Percentiles rank a stretch among this genome's conserved stretches.
These are phyloP conservation scores for Orgyia antiqua DNA, from an alignment of 2,888 invertebrate genomes.

Conservation along the genomic window DNA sequence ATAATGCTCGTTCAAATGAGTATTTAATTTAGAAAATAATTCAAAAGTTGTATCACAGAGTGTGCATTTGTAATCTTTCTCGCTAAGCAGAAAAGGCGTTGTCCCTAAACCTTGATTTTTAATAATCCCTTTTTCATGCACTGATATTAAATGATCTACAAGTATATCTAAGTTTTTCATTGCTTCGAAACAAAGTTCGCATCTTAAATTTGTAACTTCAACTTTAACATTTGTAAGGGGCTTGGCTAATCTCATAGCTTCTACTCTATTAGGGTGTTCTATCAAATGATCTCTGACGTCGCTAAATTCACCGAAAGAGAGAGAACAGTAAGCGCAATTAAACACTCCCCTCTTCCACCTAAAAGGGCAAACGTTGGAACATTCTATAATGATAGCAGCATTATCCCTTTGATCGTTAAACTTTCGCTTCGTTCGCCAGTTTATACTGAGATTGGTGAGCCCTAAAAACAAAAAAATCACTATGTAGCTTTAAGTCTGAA, in stretches of 20 bases:
- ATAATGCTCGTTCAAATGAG: slow-evolving; percentile 60
- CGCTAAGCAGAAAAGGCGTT: slow-evolving; percentile 44
- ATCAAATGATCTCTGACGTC: slow-evolving; percentile 42
- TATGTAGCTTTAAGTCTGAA: slow-evolving; percentile 28
- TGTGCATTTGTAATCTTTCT: slow-evolving; percentile 43
- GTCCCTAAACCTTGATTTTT: slow-evolving; percentile 47
- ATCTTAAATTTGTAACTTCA: slow-evolving; percentile 51
- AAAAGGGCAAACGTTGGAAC: slow-evolving; percentile 62
- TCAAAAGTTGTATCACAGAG: slow-evolving; percentile 49
- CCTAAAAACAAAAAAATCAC: slow-evolving; percentile 63
- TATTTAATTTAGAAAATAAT: slow-evolving; percentile 54
- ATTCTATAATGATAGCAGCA: slow-evolving; percentile 57
- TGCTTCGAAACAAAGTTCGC: slow-evolving; percentile 42
- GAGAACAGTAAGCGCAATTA: slow-evolving; percentile 53
- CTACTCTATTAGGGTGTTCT: slow-evolving; percentile 45
- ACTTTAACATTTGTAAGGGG: slow-evolving; percentile 47
- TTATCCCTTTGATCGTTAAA: slow-evolving; percentile 65
- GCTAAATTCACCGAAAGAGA: slow-evolving; percentile 49
- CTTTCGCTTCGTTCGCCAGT: slow-evolving; percentile 58
- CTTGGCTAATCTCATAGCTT: slow-evolving; percentile 41
- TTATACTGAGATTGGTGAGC: slow-evolving; percentile 37
- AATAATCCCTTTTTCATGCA: slow-evolving; percentile 47
- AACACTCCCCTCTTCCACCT: slow-evolving; percentile 59
- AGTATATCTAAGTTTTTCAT: slow-evolving; percentile 40
- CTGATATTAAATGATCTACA: slow-evolving; percentile 42